Conservation (phyloP, 2,113 vertebrate species). For the Aldabrachelys gigantea region DNA sequence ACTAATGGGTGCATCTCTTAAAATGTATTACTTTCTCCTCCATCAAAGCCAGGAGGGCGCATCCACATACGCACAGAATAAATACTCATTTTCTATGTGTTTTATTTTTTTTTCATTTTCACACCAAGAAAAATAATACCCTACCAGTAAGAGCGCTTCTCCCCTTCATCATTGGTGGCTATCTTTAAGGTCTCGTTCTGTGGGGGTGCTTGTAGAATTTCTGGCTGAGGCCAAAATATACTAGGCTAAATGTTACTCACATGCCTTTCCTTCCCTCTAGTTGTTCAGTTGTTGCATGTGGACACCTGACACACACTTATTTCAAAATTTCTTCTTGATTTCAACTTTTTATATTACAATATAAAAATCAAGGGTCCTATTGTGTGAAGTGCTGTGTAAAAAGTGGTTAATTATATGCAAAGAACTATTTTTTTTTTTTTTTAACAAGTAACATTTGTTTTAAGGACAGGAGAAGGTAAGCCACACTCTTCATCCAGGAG, state of each 20-base stretch:
- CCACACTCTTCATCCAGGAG: neutral
- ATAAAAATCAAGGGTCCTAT: neutral
- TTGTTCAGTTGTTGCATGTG: rapidly evolving
- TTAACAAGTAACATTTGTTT: neutral
- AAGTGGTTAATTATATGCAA: neutral
- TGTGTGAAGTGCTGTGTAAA: neutral
- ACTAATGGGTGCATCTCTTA: neutral
- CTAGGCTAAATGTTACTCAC: neutral
- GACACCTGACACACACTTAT: neutral
- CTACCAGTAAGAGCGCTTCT: neutral
- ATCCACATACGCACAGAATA: neutral
- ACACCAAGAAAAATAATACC: neutral
- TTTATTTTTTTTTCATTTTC: neutral
- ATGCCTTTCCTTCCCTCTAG: neutral
- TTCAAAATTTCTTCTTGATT: neutral
- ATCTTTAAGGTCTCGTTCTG: neutral
- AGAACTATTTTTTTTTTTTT: neutral
- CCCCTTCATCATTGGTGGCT: neutral
- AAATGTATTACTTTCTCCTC: neutral
- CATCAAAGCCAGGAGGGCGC: neutral
- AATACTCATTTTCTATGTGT: neutral
- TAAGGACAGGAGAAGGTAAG: neutral
- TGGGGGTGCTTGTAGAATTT: neutral
- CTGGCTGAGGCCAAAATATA: neutral
- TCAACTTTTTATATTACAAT: neutral